Conservation (phyloP, 2,113 vertebrate genomes). For the Oncorhynchus gorbuscha region DNA sequence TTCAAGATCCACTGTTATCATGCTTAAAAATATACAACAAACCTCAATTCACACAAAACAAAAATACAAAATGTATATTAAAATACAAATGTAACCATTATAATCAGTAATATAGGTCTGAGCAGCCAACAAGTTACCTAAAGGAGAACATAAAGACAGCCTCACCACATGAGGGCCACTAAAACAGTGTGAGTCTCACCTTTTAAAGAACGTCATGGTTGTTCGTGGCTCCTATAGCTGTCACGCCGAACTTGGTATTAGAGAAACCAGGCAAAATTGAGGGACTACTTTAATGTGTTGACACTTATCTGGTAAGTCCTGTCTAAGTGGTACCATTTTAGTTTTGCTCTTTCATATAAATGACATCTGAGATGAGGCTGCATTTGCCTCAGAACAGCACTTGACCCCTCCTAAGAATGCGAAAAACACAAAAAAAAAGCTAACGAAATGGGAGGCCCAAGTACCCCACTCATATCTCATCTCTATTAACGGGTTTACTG, state of each 20-base stretch:
- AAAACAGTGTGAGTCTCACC: constrained; percentile 62
- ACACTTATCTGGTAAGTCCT: constrained; percentile 25
- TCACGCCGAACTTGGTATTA: constrained; percentile 3
- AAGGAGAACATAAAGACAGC: constrained; percentile 28
- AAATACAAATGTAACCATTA: neutral
- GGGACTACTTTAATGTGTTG: constrained; percentile 6
- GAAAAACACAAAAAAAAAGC: constrained; percentile 37
- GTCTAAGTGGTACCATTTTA: constrained; percentile 36
- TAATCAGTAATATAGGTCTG: neutral
- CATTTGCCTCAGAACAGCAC: constrained; percentile 62
- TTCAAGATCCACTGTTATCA: too few species aligned
- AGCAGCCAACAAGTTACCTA: neutral
- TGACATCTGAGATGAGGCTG: constrained; percentile 37
- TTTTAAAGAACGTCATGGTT: constrained; percentile 36
- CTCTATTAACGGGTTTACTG: constrained; percentile 84
- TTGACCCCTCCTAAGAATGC: constrained; percentile 76
- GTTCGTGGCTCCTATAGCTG: neutral
- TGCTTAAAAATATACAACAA: too few species aligned
- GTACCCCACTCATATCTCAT: constrained; percentile 79
- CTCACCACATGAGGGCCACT: constrained; percentile 42
- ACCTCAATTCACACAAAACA: too few species aligned
- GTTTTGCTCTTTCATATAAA: constrained; percentile 40
- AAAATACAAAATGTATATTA: neutral
- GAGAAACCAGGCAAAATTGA: neutral
- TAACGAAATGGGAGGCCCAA: constrained; percentile 80